These are phyloP conservation scores for Astyanax mexicanus DNA, from an alignment of 2,797 vertebrate species.

Conservation along the genomic window DNA sequence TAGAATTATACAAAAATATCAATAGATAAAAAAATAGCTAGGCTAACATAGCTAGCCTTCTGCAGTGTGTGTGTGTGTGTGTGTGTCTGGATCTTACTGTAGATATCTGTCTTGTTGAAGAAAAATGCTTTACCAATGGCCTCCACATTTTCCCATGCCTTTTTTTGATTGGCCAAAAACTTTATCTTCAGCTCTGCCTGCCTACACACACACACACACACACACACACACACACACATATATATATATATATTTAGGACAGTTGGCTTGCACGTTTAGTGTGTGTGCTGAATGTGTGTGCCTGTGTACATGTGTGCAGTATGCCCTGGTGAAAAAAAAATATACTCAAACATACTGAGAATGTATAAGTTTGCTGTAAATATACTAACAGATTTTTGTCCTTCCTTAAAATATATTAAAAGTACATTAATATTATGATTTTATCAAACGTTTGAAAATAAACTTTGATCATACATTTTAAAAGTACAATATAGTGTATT, in stretches of 20 bases:
- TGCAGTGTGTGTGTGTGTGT: background rate
- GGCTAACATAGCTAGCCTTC: no score
- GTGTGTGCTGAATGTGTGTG: no score
- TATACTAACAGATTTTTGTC: no score
- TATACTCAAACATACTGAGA: no score
- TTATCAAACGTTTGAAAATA: no score
- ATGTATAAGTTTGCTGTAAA: no score
- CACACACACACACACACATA: background rate
- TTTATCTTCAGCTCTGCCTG: background rate
- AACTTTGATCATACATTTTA: no score
- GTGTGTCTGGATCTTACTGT: background rate
- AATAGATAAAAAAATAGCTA: no score
- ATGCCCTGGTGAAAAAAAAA: background rate
- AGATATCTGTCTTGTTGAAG: conserved; percentile 5
- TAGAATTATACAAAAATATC: no score
- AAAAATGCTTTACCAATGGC: background rate
- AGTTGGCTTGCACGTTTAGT: background rate
- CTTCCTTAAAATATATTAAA: no score
- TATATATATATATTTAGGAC: background rate
- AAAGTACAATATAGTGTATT: no score
- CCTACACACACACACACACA: background rate
- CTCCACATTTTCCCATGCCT: conserved; percentile 5
- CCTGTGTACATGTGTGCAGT: background rate
- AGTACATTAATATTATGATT: no score
- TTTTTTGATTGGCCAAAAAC: background rate